Evolutionary conservation across 2,797 vertebrate species (phyloP).

Genomic region (Anguilla pacifica): DNA sequence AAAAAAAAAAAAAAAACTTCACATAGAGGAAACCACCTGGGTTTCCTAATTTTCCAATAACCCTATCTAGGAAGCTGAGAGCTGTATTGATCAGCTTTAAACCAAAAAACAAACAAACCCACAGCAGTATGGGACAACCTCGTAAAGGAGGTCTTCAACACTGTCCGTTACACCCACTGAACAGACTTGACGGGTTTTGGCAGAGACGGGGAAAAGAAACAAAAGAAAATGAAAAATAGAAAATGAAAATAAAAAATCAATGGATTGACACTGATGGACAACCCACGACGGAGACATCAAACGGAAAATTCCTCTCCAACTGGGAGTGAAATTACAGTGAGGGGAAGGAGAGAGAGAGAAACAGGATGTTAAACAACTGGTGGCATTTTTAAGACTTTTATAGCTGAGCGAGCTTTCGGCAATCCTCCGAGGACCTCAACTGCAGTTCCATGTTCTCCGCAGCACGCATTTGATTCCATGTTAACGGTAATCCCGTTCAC

Average conservation of each 20-base stretch:
- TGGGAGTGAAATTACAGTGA: background rate
- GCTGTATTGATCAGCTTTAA: background rate
- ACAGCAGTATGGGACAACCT: background rate
- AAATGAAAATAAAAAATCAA: background rate
- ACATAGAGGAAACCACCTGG: background rate
- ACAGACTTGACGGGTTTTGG: background rate
- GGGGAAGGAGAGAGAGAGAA: no score
- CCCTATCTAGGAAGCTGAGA: background rate
- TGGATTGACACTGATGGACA: background rate
- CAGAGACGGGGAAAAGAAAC: background rate
- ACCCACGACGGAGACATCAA: background rate
- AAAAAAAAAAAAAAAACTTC: background rate
- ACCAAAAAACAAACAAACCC: background rate
- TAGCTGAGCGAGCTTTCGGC: background rate
- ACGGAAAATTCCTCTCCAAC: background rate
- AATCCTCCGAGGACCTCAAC: background rate
- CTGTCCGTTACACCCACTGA: slow-evolving; percentile 5
- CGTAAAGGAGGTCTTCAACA: background rate
- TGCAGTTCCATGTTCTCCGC: background rate
- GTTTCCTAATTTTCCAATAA: background rate
- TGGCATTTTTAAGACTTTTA: background rate
- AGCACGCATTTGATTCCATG: background rate
- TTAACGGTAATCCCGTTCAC: background rate
- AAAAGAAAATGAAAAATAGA: background rate
- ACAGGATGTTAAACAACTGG: background rate